These are phyloP conservation scores for Philaethria dido DNA, from an alignment of 2,888 invertebrate genomes.

Conservation along the genomic window DNA sequence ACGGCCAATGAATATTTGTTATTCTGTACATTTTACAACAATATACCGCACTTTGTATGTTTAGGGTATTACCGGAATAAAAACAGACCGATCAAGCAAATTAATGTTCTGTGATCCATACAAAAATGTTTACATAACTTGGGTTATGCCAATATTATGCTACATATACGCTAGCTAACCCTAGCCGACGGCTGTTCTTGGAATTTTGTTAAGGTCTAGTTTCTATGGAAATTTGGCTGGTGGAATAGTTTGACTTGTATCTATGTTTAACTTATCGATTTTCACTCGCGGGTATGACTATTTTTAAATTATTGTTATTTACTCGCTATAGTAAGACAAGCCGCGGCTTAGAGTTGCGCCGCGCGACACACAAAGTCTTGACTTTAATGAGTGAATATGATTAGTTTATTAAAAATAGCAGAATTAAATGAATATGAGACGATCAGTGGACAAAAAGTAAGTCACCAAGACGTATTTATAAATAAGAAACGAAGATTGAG, in stretches of 20 bases:
- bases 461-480: no score
- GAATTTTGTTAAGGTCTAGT: background rate
- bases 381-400: no score
- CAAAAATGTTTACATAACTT: constrained; percentile 32
- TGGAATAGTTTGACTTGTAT: background rate
- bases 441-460: no score
- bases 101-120: constrained; percentile 21
- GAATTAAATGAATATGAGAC: no score
- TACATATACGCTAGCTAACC: background rate
- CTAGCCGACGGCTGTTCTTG: constrained; percentile 2
- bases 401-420: no score
- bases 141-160: constrained; percentile 14
- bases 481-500: no score
- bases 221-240: background rate
- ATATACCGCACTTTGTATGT: constrained; percentile 29
- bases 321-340: no score
- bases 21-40: constrained; percentile 25
- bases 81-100: constrained; percentile 31
- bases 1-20: constrained; percentile 29
- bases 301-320: no score
- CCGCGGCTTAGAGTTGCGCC: no score
- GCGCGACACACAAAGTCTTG: no score
- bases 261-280: no score
- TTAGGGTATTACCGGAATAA: constrained; percentile 38
- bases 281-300: no score